Percentiles rank a stretch among this genome's conserved stretches.
Evolutionary conservation across 2,113 vertebrate species (phyloP).

Genomic region (Anolis sagrei): DNA sequence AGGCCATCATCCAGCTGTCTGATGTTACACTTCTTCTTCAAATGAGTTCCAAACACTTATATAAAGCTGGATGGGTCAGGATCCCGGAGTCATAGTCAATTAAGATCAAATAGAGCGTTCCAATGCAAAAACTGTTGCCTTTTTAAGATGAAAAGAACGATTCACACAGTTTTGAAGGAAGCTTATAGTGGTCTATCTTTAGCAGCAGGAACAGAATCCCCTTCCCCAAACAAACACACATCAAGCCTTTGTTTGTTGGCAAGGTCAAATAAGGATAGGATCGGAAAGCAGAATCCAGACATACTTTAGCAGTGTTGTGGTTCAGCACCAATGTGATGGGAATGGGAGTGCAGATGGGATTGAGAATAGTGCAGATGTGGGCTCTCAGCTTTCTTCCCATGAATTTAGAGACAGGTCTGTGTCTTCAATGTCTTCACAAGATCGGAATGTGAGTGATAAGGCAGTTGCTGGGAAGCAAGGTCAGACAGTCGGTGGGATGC

Average conservation of each 20-base stretch:
- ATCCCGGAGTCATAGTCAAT: not conserved
- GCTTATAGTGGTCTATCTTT: not conserved
- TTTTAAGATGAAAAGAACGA: not conserved
- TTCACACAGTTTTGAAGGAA: not conserved
- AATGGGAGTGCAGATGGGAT: too few species aligned
- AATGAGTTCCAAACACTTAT: not conserved
- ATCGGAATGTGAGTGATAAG: too few species aligned
- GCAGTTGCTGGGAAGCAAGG: too few species aligned
- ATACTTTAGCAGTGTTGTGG: not conserved
- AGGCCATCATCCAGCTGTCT: not conserved
- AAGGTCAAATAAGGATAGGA: not conserved
- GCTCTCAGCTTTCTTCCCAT: too few species aligned
- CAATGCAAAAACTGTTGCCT: not conserved
- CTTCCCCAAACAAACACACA: not conserved
- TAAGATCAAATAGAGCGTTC: not conserved
- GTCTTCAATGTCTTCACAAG: too few species aligned
- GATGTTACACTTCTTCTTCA: not conserved
- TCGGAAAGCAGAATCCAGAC: not conserved
- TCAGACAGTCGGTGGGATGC: too few species aligned
- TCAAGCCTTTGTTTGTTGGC: not conserved
- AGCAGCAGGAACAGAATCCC: not conserved
- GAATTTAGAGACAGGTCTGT: too few species aligned
- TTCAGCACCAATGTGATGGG: too few species aligned
- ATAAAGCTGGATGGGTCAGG: not conserved
- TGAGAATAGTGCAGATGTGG: too few species aligned